Evolutionary conservation across 2,797 vertebrate species (phyloP), one percentile per base, ranked within the genome.

Genomic region (Euphonia xanthogaster): DNA sequence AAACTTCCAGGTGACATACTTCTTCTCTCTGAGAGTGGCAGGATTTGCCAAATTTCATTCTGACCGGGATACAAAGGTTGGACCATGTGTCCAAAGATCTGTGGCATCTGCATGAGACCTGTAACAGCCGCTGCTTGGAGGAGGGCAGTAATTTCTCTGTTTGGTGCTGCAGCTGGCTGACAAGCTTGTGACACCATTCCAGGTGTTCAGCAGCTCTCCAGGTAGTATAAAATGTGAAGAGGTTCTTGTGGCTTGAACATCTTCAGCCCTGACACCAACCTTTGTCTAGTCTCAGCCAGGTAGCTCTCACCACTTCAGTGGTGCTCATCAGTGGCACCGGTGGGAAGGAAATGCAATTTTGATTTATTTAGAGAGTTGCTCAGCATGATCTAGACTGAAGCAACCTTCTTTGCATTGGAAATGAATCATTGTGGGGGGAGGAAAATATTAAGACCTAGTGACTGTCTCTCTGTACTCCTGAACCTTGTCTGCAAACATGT

Each of bases 91-190:
- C 47, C 54, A 28, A 35, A 0, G 3, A 62, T 28, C 14, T 35
- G 31, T 3, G 11, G 31, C 13, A 14, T 9, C 71, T 76, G 12
- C 60, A 47, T 0, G 0, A 57, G 35, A 53, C 45, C 14, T 42
- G 35, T 19, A 39, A 28, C 30, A 76, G 31, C 12, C 0, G 1
- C 54, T 76, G 28, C 62, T 65, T 0, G 0, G 45, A 70, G 57
- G 16, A 63, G 28, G 0, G 0, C 20, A 6, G 20, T 25, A 9
- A 47, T 74, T 78, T 28, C 39, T 68, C n/a, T 71, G n/a, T 47
- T 50, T n/a, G 21, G 68, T 22, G 40, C 37, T 88, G 57, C 18
- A 73, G 12, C 42, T 3, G 1, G 14, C 39, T 83, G 57, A 45
- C 8, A 50, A 33, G 78, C 33, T 30, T 12, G 8, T 73, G 63